Evolutionary conservation across 2,797 vertebrate species (phyloP).

Genomic region (Bovichtus variegatus): DNA sequence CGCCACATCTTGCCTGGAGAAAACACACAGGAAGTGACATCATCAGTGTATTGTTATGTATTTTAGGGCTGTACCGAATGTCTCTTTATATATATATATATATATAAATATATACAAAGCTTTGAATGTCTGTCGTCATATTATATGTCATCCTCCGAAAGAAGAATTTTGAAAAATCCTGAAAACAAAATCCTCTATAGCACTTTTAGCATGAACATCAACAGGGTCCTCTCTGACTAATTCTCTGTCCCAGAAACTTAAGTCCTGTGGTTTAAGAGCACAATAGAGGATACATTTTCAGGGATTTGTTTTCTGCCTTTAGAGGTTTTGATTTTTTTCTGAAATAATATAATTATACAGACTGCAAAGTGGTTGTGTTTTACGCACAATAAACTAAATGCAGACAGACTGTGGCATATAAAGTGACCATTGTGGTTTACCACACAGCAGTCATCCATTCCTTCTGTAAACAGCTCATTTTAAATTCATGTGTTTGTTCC

Average conservation of each 20-base stretch:
- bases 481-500: conserved; percentile 30
- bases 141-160: no score
- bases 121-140: no score
- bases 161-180: no score
- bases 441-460: conserved; percentile 26
- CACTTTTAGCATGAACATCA: no score
- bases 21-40: conserved; percentile 30
- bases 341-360: not conserved
- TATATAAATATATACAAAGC: no score
- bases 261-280: not conserved
- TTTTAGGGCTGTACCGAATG: no score
- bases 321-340: conserved; percentile 5
- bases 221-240: not conserved
- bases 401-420: conserved; percentile 5
- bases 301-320: not conserved
- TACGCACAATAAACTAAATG: conserved; percentile 17
- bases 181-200: no score
- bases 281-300: conserved; percentile 5
- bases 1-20: conserved; percentile 93
- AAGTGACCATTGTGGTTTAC: conserved; percentile 16
- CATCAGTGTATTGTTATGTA: not conserved
- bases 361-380: conserved; percentile 16
- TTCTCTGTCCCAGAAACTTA: not conserved
- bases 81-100: no score
- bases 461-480: conserved; percentile 39